Base-by-base conservation (phyloP, 1,140 invertebrate genomes). In the Heterodera carotae region DNA sequence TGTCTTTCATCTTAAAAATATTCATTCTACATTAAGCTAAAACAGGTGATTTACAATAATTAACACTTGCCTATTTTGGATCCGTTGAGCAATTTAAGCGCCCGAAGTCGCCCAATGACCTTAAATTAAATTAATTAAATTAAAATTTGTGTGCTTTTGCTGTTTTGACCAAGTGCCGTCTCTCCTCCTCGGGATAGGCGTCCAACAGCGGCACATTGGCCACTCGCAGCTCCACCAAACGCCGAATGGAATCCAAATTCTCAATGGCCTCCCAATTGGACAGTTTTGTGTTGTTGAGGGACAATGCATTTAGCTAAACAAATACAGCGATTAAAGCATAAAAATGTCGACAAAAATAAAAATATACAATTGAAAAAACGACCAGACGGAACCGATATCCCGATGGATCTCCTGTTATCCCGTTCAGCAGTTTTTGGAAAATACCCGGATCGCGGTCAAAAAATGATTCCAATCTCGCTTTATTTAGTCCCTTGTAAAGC, bases 31-130 rank as follows among this genome's bases (percentile, higher is more conserved):
- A 12, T 12, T 43, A 43, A 43, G 6, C 39, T 8, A 43, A 43
- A 8, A 43, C 39, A 8, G 39, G 39, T 43, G 12, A 43, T 8
- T 43, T 6, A 43, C 0, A 8, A 12, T 8, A 43, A 8, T 43
- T 43, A 43, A 43, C 18, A 34, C 33, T 62, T 39, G 69, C 56
- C 64, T 31, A 79, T 79, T 34, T 59, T 43, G 7, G 78, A 79
- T 6, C 78, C 78, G 59, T 79, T 79, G 22, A 79, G 53, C 8
- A 79, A n/a, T 79, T 79, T 79, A 29, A 79, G 75, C 34, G 64
- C 48, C n/a, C 53, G 3, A 22, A 79, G 33, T n/a, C 78, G 60
- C 10, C 67, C 78, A 70, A 79, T 78, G 27, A 79, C 66, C 34
- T 77, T 64, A 69, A 76, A 64, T 64, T 66, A 3, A 25, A 66